These are phyloP conservation scores for Gymnothorax reevesii DNA, from an alignment of 2,797 vertebrate genomes.

Conservation along the genomic window DNA sequence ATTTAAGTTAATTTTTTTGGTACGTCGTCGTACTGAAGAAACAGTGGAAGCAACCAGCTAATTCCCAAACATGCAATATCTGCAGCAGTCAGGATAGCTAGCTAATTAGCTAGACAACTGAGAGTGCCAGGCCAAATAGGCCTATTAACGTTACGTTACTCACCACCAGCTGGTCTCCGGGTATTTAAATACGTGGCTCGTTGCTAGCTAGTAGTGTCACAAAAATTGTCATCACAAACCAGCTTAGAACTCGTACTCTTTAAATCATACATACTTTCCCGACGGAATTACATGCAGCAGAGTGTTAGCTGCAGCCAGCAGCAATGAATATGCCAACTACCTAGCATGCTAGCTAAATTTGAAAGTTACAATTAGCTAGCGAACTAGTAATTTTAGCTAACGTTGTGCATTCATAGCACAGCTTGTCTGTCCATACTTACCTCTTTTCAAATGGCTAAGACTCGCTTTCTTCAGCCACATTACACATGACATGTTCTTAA, in stretches of 20 bases:
- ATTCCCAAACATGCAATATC: too few species aligned
- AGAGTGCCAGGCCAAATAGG: not conserved
- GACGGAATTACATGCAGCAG: not conserved
- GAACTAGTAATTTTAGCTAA: not conserved
- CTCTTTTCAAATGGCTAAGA: not conserved
- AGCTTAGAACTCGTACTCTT: not conserved
- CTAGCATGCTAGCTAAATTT: too few species aligned
- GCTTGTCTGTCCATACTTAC: not conserved
- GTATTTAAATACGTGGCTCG: not conserved
- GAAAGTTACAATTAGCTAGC: not conserved
- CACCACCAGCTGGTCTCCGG: not conserved
- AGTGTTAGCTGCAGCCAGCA: not conserved
- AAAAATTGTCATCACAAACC: not conserved
- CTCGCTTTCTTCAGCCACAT: not conserved
- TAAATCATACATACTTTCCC: not conserved
- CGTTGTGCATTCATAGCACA: not conserved
- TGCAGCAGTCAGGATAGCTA: not conserved
- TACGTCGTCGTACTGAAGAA: too few species aligned
- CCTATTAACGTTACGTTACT: not conserved
- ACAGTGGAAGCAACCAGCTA: too few species aligned
- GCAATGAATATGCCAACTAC: not conserved
- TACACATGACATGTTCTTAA: conserved; percentile 11
- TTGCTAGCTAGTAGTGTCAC: not conserved
- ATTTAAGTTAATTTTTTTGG: too few species aligned
- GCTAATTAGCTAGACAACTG: not conserved